Evolutionary conservation across 2,113 vertebrate species (phyloP).

Genomic region (Pterophyllum scalare): DNA sequence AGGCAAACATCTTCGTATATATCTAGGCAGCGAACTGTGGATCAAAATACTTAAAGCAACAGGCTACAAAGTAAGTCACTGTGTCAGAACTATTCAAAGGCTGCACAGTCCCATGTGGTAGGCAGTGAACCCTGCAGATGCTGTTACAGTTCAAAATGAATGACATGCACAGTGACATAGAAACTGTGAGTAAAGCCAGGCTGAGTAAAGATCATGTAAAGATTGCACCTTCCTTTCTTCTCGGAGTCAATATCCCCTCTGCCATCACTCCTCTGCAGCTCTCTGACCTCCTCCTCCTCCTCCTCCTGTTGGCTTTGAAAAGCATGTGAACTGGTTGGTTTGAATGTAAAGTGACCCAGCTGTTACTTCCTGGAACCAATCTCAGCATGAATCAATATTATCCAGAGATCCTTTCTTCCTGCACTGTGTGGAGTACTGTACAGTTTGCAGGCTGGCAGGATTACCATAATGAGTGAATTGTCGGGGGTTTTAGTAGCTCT

Average conservation of each 20-base stretch:
- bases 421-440: slow-evolving; percentile 24
- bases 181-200: slow-evolving; percentile 4
- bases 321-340: neutral
- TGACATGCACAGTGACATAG: neutral
- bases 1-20: neutral
- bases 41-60: slow-evolving; percentile 22
- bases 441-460: neutral
- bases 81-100: slow-evolving; percentile 6
- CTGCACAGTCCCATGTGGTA: neutral
- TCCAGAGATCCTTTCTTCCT: slow-evolving; percentile 2
- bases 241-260: slow-evolving; percentile 25
- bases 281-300: slow-evolving; percentile 36
- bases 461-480: slow-evolving; percentile 19
- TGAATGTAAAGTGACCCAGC: slow-evolving; percentile 22
- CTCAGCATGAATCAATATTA: slow-evolving; percentile 33
- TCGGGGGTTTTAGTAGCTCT: slow-evolving; percentile 4
- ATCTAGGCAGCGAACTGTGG: neutral
- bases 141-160: slow-evolving; percentile 4
- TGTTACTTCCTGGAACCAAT: slow-evolving; percentile 43
- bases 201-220: neutral
- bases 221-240: slow-evolving; percentile 4
- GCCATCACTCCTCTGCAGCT: slow-evolving; percentile 27
- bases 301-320: slow-evolving; percentile 2
- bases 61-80: slow-evolving; percentile 12
- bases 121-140: neutral